These are phyloP conservation scores for Myripristis jacobus DNA, from an alignment of 2,797 vertebrate species.

Conservation along the genomic window DNA sequence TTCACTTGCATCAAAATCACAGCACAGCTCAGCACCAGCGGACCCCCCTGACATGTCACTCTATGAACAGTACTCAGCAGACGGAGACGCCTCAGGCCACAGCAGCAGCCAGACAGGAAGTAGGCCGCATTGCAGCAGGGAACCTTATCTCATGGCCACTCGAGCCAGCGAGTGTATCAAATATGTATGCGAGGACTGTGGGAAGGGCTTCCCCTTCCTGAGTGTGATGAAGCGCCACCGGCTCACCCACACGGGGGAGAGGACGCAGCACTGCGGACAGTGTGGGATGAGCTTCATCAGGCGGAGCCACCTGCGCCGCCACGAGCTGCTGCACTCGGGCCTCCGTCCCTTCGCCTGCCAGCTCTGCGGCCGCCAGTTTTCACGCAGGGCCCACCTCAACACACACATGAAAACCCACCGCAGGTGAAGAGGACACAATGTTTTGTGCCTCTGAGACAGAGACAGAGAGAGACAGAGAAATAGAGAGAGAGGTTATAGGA, in stretches of 20 bases:
- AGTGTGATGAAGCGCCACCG: slow-evolving; percentile 36
- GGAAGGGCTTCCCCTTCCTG: slow-evolving; percentile 31
- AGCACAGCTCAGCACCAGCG: no score
- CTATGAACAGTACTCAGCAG: no score
- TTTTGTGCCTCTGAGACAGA: neutral
- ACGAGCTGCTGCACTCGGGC: slow-evolving; percentile 27
- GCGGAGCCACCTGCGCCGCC: slow-evolving; percentile 19
- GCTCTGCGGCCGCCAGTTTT: slow-evolving; percentile 26
- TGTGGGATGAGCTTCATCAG: slow-evolving; percentile 47
- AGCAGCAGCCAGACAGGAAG: no score
- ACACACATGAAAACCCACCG: slow-evolving; percentile 21
- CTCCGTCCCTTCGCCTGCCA: slow-evolving; percentile 11
- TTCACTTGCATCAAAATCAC: no score
- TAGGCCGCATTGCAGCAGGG: no score
- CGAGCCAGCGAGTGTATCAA: no score
- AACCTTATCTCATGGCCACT: no score
- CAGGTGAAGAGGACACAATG: neutral
- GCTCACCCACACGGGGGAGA: slow-evolving; percentile 36
- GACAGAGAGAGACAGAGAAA: no score
- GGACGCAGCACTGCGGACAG: slow-evolving; percentile 25
- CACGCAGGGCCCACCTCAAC: slow-evolving; percentile 4
- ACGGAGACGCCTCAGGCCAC: no score
- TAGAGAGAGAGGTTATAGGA: neutral
- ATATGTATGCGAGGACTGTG: slow-evolving; percentile 25
- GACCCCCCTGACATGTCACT: no score